phyloP scores from a whole-genome alignment of 2,888 invertebrate genomes.

The Drosophila meridionalis region DNA sequence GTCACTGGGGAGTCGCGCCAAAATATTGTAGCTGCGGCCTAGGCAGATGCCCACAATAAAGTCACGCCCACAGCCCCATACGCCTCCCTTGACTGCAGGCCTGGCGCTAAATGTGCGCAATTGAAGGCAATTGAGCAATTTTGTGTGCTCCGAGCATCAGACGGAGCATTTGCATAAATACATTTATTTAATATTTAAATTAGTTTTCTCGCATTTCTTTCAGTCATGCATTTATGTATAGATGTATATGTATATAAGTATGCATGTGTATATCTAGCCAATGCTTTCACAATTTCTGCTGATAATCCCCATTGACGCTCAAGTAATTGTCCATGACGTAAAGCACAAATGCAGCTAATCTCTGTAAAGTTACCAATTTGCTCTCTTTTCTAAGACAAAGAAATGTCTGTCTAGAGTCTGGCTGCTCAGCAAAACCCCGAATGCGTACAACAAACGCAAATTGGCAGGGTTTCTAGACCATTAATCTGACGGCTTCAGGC shows the following conservation, averaged over 20 bases:
- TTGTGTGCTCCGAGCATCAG: slow-evolving; percentile 41
- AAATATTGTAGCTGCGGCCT: slow-evolving; percentile 25
- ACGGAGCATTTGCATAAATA: slow-evolving; percentile 72
- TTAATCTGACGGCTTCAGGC: background rate
- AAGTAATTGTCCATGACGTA: slow-evolving; percentile 59
- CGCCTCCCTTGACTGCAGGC: slow-evolving; percentile 17
- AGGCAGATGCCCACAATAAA: background rate
- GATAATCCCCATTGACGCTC: slow-evolving; percentile 59
- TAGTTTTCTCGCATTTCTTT: slow-evolving; percentile 54
- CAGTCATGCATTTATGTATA: slow-evolving; percentile 56
- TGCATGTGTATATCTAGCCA: background rate
- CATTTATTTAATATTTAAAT: slow-evolving; percentile 79
- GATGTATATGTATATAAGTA: background rate
- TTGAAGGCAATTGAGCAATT: slow-evolving; percentile 76
- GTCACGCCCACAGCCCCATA: background rate
- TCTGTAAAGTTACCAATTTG: slow-evolving; percentile 28
- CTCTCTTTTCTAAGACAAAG: slow-evolving; percentile 23
- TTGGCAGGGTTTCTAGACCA: slow-evolving; percentile 30
- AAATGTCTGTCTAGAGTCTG: slow-evolving; percentile 1
- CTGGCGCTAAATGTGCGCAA: slow-evolving; percentile 69
- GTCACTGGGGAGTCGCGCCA: slow-evolving; percentile 31
- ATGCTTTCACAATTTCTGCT: slow-evolving; percentile 21
- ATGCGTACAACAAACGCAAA: slow-evolving; percentile 27
- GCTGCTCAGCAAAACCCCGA: slow-evolving; percentile 11
- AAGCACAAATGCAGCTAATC: slow-evolving; percentile 40